phyloP scores from a whole-genome alignment of 2,797 vertebrate species.

The Pogoniulus pusillus region DNA sequence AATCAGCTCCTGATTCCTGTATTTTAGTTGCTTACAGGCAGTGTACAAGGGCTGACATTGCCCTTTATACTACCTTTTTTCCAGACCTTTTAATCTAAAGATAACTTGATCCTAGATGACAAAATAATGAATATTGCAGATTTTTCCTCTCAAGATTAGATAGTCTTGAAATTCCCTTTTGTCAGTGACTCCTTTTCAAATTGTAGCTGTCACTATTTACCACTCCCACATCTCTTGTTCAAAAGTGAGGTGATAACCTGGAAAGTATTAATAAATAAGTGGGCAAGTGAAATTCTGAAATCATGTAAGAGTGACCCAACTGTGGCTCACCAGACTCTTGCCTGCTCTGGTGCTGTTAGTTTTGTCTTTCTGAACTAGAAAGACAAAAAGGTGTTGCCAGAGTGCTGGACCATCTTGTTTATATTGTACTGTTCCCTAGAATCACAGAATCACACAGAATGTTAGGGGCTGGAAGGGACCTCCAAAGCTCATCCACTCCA shows the following conservation, averaged over 20 bases:
- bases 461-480: too few species aligned
- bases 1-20: not conserved
- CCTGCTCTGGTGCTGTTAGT: not conserved
- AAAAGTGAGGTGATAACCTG: not conserved
- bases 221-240: not conserved
- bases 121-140: not conserved
- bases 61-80: not conserved
- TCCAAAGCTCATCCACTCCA: too few species aligned
- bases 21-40: not conserved
- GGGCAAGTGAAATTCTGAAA: not conserved
- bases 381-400: not conserved
- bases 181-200: not conserved
- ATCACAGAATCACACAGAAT: too few species aligned
- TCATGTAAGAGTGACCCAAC: not conserved
- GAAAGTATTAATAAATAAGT: not conserved
- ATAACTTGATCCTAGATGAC: not conserved
- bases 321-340: not conserved
- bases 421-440: too few species aligned
- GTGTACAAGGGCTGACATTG: not conserved
- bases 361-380: not conserved
- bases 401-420: too few species aligned
- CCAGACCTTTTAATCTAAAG: not conserved
- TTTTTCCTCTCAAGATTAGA: not conserved
- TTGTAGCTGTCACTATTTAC: not conserved
- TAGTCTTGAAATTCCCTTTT: not conserved